These are phyloP conservation scores for Ophion ventricosus DNA, from an alignment of 2,888 invertebrate genomes.

Conservation along the genomic window DNA sequence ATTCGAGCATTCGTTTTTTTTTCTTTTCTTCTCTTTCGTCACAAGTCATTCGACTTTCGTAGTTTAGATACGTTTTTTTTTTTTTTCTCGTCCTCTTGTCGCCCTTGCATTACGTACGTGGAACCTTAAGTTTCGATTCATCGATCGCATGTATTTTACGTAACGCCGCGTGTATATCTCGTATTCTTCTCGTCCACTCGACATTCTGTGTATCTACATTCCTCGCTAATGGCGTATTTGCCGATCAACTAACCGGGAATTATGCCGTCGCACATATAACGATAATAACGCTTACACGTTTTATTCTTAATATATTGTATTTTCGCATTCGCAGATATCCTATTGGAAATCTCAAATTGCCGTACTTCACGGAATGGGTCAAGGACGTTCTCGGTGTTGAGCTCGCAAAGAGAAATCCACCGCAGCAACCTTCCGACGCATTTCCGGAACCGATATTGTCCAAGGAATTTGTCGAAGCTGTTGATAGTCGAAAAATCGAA, in stretches of 20 bases:
- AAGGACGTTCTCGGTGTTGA: conserved; percentile 89
- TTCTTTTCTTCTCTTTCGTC: background rate
- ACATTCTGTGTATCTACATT: conserved; percentile 3
- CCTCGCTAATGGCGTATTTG: conserved; percentile 40
- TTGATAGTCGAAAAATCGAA: conserved; percentile 85
- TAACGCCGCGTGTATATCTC: conserved; percentile 7
- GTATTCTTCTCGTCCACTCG: background rate
- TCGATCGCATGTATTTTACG: background rate
- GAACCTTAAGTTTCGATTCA: background rate
- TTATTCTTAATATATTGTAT: conserved; percentile 26
- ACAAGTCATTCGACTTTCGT: background rate
- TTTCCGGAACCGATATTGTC: conserved; percentile 89
- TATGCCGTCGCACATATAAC: background rate
- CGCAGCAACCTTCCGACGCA: conserved; percentile 85
- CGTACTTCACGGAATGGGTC: conserved; percentile 93
- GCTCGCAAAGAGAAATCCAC: conserved; percentile 82
- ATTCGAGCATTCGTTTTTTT: background rate
- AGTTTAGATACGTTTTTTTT: background rate
- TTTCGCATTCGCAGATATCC: conserved; percentile 87
- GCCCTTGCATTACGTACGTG: background rate
- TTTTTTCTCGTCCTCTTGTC: background rate
- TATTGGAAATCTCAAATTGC: conserved; percentile 89
- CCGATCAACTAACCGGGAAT: background rate
- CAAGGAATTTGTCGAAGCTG: conserved; percentile 85
- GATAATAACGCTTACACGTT: background rate